Percentiles rank a stretch among this genome's conserved stretches.
Conservation (phyloP, 1,140 invertebrate genomes). For the Meloidogyne chitwoodi region DNA sequence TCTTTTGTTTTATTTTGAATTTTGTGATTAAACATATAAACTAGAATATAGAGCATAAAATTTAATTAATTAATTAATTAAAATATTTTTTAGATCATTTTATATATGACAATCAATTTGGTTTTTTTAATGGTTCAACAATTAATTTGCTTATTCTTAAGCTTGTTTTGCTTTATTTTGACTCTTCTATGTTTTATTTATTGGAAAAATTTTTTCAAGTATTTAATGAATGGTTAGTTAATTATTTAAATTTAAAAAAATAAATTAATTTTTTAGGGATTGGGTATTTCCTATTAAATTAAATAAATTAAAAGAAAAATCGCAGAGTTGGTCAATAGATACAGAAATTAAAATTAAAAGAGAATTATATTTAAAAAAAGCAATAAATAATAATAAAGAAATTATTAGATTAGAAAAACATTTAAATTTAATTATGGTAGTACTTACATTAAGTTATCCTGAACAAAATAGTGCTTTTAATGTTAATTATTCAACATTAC, state of each 20-base stretch:
- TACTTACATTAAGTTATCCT: background rate
- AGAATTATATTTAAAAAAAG: background rate
- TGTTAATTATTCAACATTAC: conserved; percentile 3
- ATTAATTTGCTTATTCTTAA: background rate
- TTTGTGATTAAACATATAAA: too few relatives aligned
- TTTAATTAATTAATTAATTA: background rate
- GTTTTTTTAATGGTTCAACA: background rate
- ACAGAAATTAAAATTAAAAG: background rate
- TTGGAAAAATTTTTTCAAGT: background rate
- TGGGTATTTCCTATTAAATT: conserved; percentile 6
- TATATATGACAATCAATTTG: conserved; percentile 1
- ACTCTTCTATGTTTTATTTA: background rate
- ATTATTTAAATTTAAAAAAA: background rate
- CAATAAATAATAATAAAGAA: background rate
- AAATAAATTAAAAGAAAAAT: background rate
- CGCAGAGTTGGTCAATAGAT: background rate
- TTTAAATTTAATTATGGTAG: background rate
- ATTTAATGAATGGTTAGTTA: conserved; percentile 7
- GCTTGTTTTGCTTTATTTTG: conserved; percentile 4
- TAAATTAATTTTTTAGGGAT: background rate
- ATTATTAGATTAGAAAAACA: background rate
- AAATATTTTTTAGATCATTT: conserved; percentile 5
- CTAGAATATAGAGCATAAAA: too few relatives aligned
- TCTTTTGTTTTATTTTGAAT: background rate
- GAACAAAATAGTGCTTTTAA: background rate